Evolutionary conservation across 2,113 vertebrate species (phyloP).

Genomic region (Pygathrix nemaeus): DNA sequence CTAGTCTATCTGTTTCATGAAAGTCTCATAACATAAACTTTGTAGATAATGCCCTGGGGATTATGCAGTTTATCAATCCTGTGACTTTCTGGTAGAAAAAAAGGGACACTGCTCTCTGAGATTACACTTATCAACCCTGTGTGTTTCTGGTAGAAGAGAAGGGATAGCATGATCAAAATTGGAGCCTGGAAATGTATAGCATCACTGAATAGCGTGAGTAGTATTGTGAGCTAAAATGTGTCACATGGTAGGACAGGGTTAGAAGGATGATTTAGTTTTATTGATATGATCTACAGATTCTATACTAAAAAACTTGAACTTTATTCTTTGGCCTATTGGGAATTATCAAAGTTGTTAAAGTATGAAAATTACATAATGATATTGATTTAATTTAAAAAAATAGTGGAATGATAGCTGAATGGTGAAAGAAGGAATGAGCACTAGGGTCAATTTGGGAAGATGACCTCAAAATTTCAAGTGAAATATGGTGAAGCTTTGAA

Average conservation of each 20-base stretch:
- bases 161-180: background rate
- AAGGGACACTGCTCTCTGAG: background rate
- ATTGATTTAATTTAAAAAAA: background rate
- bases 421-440: background rate
- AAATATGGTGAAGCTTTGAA: background rate
- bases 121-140: no score
- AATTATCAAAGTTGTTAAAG: background rate
- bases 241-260: background rate
- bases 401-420: background rate
- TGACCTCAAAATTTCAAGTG: background rate
- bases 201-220: background rate
- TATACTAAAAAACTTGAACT: background rate
- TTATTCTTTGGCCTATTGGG: background rate
- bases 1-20: background rate
- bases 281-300: background rate
- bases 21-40: no score
- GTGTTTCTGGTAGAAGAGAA: background rate
- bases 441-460: background rate
- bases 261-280: background rate
- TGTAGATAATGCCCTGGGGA: background rate
- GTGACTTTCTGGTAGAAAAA: background rate
- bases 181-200: background rate
- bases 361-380: background rate
- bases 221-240: background rate
- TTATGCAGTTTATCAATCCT: background rate